These are phyloP conservation scores for Leptobrachium leishanense DNA, from an alignment of 2,113 vertebrate species.

Conservation along the genomic window DNA sequence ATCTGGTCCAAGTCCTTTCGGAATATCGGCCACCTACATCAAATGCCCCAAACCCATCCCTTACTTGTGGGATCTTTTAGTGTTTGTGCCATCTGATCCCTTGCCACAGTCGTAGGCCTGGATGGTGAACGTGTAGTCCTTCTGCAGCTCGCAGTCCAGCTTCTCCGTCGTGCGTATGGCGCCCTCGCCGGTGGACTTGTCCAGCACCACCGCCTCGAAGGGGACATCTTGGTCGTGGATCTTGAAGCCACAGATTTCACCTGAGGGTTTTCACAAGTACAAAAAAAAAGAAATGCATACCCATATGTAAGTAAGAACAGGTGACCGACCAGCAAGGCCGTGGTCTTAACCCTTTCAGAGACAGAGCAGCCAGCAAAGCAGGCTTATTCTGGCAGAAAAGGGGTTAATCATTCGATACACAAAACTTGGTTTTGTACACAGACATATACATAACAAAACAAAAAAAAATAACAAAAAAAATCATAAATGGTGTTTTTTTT, in stretches of 20 bases:
- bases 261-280: conserved; percentile 58
- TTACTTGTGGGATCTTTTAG: conserved; percentile 98
- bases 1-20: too few species aligned
- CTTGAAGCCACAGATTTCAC: conserved; percentile 98
- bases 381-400: neutral
- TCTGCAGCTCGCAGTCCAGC: conserved; percentile 95
- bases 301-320: neutral
- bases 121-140: conserved; percentile 93
- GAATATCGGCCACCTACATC: too few species aligned
- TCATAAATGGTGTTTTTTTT: conserved; percentile 48
- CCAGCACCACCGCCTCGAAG: conserved; percentile 95
- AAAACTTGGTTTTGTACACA: neutral
- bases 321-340: neutral
- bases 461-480: conserved; percentile 46
- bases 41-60: conserved; percentile 47
- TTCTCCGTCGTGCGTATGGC: conserved; percentile 89
- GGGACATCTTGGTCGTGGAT: conserved; percentile 94
- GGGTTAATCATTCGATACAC: neutral
- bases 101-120: conserved; percentile 97
- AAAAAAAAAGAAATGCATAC: neutral
- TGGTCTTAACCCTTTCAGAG: conserved; percentile 1
- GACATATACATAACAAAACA: neutral
- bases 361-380: neutral
- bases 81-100: conserved; percentile 82
- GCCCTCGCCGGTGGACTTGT: conserved; percentile 94